Evolutionary conservation across 2,888 invertebrate genomes (phyloP), one percentile per base, ranked within the genome.

Genomic region (Cremastinae sp.): DNA sequence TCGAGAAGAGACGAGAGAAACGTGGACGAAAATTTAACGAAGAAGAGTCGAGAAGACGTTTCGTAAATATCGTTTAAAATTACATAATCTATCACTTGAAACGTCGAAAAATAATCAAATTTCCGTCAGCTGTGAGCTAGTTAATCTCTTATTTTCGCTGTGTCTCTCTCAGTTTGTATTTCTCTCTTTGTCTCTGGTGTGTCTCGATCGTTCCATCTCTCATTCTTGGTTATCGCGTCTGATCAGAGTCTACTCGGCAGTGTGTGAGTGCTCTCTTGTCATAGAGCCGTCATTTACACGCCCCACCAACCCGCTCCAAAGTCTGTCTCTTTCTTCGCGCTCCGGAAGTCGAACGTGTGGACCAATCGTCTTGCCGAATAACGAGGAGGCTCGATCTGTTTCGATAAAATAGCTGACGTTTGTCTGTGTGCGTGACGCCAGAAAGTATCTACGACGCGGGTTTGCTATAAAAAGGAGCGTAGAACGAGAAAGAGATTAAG

Each of bases 271-370:
- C 10, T 56, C 37, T 51, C 47, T 68, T 58, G 65, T 68, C 58
- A 76, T 55, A 71, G 28, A 71, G 61, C 20, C 58, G 22, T 64
- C 14, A 22, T 10, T n/a, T 5, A 39, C 18, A 18, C 51, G 49
- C 58, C 39, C 45, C 41, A 62, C 47, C 71, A 55, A 70, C 35
- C 56, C 49, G 28, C 28, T 28, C 28, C 28, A 28, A 28, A 28
- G 28, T 28, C 28, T 28, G 28, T 43, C 49, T 51, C 8, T 51
- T 1, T 45, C 35, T 43, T 12, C 18, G 16, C 43, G 49, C 56
- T 58, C 75, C 75, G 80, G 75, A 80, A 78, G 71, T 77, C 55
- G 59, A 37, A 58, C 64, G 49, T 20, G 51, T 65, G 64, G 43
- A 55, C 75, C 78, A 78, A 79, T 78, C 69, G 56, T 61, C 43